Conservation (phyloP, 2,113 vertebrate genomes). For the Sinocyclocheilus anshuiensis region DNA sequence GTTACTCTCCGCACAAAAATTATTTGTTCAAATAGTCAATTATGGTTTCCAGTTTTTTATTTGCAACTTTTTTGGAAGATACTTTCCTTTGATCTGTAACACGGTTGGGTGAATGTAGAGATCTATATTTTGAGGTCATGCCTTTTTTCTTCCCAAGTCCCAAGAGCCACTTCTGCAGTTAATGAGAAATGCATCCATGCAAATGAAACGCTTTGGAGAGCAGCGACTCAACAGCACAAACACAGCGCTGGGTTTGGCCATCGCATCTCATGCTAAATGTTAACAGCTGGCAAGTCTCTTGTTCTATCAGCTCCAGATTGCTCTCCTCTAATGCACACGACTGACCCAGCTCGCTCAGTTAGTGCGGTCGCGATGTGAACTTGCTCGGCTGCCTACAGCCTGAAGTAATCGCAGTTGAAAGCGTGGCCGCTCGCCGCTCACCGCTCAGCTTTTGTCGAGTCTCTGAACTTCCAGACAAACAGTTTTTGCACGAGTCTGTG, state of each 20-base stretch:
- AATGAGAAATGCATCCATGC: constrained; percentile 67
- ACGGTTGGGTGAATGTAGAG: neutral
- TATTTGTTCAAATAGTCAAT: neutral
- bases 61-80: neutral
- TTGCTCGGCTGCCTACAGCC: constrained; percentile 54
- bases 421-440: constrained; percentile 28
- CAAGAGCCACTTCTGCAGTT: constrained; percentile 51
- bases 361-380: constrained; percentile 28
- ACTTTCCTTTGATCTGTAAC: neutral
- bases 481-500: constrained; percentile 50
- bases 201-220: constrained; percentile 56
- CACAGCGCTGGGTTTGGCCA: constrained; percentile 56
- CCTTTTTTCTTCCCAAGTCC: constrained; percentile 52
- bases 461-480: constrained; percentile 52
- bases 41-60: neutral
- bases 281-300: constrained; percentile 65
- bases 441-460: constrained; percentile 53
- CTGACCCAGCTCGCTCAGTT: constrained; percentile 53
- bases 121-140: constrained; percentile 38
- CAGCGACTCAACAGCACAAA: constrained; percentile 59
- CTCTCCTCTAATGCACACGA: constrained; percentile 18
- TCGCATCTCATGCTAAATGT: constrained; percentile 62
- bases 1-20: neutral
- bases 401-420: constrained; percentile 56
- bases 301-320: constrained; percentile 58